Percentiles rank a stretch among this genome's conserved stretches.
These are phyloP conservation scores for Marisa cornuarietis DNA, from an alignment of 1,140 invertebrate genomes.

Conservation along the genomic window DNA sequence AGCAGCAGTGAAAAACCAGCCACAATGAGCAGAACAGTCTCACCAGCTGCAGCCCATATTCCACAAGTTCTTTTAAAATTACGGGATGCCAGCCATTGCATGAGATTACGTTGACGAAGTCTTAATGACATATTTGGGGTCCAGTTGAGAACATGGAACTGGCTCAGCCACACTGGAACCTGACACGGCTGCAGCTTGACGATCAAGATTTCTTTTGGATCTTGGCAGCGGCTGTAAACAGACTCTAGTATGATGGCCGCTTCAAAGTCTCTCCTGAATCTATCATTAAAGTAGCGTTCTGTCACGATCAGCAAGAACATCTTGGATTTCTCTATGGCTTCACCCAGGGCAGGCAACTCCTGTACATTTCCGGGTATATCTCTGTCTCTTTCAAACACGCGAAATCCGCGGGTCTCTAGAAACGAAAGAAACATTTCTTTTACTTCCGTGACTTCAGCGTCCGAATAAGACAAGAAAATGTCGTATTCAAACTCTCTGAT, in stretches of 20 bases:
- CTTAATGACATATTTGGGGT: neutral
- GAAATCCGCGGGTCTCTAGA: neutral
- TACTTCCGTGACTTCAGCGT: neutral
- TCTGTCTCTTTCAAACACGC: neutral
- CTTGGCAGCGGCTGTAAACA: neutral
- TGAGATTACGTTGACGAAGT: no score
- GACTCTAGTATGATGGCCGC: neutral
- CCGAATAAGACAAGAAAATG: slow-evolving; percentile 15
- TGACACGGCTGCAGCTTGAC: neutral
- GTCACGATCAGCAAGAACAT: slow-evolving; percentile 8
- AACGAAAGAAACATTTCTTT: neutral
- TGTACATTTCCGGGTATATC: slow-evolving; percentile 3
- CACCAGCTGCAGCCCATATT: no score
- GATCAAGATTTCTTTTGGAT: neutral
- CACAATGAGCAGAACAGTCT: no score
- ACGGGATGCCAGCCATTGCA: no score
- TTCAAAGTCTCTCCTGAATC: neutral
- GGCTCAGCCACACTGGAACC: neutral
- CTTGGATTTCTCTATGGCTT: slow-evolving; percentile 7
- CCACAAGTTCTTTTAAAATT: no score
- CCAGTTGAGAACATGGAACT: slow-evolving; percentile 13
- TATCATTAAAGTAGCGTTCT: neutral
- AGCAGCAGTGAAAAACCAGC: no score
- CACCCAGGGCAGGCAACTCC: neutral
- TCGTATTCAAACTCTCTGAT: neutral